Evolutionary conservation across 2,797 vertebrate species (phyloP).

Genomic region (Oreochromis mossambicus): DNA sequence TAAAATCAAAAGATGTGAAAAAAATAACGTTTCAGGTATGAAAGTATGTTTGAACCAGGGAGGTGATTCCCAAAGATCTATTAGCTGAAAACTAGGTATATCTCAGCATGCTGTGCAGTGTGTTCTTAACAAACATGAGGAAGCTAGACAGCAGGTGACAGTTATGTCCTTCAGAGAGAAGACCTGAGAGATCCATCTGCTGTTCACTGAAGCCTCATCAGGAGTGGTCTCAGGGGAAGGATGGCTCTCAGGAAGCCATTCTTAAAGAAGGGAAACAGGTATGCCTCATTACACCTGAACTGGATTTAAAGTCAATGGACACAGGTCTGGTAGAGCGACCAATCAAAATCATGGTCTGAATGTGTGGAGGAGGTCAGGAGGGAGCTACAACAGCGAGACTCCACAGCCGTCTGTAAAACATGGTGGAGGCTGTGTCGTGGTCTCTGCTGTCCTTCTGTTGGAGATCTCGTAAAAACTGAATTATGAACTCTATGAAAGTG

Average conservation of each 20-base stretch:
- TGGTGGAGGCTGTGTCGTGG: rapidly evolving
- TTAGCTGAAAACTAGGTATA: not conserved
- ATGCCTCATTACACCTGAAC: not conserved
- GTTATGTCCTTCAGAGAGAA: not conserved
- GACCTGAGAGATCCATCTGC: not conserved
- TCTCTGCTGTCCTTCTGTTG: not conserved
- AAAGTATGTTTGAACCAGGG: not conserved
- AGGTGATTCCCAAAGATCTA: rapidly evolving
- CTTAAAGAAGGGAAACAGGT: not conserved
- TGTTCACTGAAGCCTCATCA: not conserved
- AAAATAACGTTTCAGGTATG: not conserved
- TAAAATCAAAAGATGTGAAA: not conserved
- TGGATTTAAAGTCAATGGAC: not conserved
- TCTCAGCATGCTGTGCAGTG: not conserved
- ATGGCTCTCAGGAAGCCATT: not conserved
- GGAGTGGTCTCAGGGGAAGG: not conserved
- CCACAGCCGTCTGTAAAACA: not conserved
- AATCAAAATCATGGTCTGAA: rapidly evolving
- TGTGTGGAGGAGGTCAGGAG: not conserved
- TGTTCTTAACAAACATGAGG: not conserved
- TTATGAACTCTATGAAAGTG: not conserved
- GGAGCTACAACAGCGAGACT: rapidly evolving
- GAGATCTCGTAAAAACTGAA: not conserved
- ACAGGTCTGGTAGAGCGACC: rapidly evolving
- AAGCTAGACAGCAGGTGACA: not conserved